Conservation (phyloP, 2,797 vertebrate species). For the Argyrosomus regius region DNA sequence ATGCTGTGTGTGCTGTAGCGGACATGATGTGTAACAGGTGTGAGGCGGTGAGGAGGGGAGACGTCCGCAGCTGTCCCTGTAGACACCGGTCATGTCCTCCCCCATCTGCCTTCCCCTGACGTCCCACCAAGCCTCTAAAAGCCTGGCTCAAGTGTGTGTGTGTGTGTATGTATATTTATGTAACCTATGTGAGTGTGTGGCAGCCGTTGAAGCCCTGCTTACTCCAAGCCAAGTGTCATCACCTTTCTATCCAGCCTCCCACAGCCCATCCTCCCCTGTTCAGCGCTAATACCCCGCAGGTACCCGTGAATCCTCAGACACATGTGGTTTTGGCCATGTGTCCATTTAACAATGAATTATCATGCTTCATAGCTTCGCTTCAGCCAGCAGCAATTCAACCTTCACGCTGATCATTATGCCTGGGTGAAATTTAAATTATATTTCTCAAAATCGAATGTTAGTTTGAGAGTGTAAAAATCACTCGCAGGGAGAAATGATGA, state of each 20-base stretch:
- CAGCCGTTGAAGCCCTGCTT: conserved; percentile 54
- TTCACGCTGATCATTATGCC: conserved; percentile 35
- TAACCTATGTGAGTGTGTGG: conserved; percentile 33
- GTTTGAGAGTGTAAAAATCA: conserved; percentile 40
- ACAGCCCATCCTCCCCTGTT: conserved; percentile 28
- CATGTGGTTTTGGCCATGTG: conserved; percentile 72
- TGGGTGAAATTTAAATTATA: conserved; percentile 37
- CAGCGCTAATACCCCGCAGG: conserved; percentile 60
- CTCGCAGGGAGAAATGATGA: conserved; percentile 37
- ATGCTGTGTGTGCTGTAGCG: conserved; percentile 83
- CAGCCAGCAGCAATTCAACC: conserved; percentile 39
- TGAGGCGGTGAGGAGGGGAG: conserved; percentile 75
- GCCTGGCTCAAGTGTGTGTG: conserved; percentile 54
- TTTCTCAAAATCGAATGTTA: conserved; percentile 19
- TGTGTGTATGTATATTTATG: conserved; percentile 14
- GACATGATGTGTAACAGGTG: conserved; percentile 92
- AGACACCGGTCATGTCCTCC: conserved; percentile 79
- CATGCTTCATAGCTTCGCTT: conserved; percentile 20
- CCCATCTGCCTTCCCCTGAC: conserved; percentile 81
- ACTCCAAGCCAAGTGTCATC: conserved; percentile 77
- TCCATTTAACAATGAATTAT: conserved; percentile 63
- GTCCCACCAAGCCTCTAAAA: conserved; percentile 63
- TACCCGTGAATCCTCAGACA: conserved; percentile 52
- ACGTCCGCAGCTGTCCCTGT: conserved; percentile 85
- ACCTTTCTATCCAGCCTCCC: conserved; percentile 62